phyloP scores from a whole-genome alignment of 1,140 invertebrate species.

The Trachymyrmex septentrionalis region DNA sequence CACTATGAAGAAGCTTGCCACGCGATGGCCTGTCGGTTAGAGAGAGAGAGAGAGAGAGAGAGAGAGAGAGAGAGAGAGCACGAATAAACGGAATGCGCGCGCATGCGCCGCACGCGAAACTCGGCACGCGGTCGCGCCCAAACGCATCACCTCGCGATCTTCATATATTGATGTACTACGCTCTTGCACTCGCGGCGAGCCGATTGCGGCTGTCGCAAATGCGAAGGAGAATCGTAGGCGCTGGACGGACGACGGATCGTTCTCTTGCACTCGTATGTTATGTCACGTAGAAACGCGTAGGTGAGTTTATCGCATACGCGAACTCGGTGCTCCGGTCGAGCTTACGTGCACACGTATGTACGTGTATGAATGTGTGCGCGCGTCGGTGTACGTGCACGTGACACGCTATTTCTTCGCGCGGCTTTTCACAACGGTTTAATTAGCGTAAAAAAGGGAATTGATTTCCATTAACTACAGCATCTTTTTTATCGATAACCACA shows the following conservation, averaged over 20 bases:
- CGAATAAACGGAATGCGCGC: slow-evolving; percentile 55
- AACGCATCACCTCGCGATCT: slow-evolving; percentile 72
- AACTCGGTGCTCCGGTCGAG: background rate
- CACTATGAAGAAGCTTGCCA: slow-evolving; percentile 36
- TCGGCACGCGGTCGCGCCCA: slow-evolving; percentile 80
- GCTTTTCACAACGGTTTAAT: slow-evolving; percentile 21
- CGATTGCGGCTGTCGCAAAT: slow-evolving; percentile 71
- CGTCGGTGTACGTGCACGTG: background rate
- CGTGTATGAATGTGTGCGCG: background rate
- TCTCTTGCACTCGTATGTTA: background rate
- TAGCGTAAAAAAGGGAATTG: slow-evolving; percentile 2
- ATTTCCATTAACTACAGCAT: background rate
- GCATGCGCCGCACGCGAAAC: slow-evolving; percentile 66
- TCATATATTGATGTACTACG: slow-evolving; percentile 78
- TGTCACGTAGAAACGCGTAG: background rate
- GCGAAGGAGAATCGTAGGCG: slow-evolving; percentile 36
- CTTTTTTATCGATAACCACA: background rate
- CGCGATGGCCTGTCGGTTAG: background rate
- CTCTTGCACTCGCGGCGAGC: slow-evolving; percentile 70
- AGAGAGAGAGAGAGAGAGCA: background rate
- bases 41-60: slow-evolving; percentile 35
- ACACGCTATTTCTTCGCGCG: slow-evolving; percentile 23
- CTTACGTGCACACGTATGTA: background rate
- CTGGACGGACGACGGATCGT: slow-evolving; percentile 51
- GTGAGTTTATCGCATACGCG: slow-evolving; percentile 19